Conservation (phyloP, 2,113 vertebrate genomes). For the Callionymus lyra region DNA sequence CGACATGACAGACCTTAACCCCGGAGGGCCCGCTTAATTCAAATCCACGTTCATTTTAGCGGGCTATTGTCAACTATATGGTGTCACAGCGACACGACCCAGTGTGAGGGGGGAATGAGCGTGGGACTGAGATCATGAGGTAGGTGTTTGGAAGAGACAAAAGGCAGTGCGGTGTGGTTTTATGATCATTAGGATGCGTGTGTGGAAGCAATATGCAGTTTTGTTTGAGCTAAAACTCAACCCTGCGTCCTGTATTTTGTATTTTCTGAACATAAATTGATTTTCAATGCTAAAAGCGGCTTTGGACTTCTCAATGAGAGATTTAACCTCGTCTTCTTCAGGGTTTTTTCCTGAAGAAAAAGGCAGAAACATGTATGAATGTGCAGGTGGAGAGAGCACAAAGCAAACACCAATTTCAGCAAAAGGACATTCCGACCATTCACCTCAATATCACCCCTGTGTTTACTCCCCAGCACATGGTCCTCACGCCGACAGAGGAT, state of each 20-base stretch:
- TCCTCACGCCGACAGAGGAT: slow-evolving; percentile 46
- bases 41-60: slow-evolving; percentile 53
- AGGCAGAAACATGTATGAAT: slow-evolving; percentile 16
- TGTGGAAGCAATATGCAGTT: slow-evolving; percentile 27
- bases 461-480: slow-evolving; percentile 48
- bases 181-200: slow-evolving; percentile 48
- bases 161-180: slow-evolving; percentile 29
- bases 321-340: slow-evolving; percentile 44
- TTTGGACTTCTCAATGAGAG: slow-evolving; percentile 44
- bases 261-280: slow-evolving; percentile 10
- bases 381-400: slow-evolving; percentile 1
- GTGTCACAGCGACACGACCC: slow-evolving; percentile 25
- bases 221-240: slow-evolving; percentile 4
- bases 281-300: slow-evolving; percentile 39
- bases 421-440: slow-evolving; percentile 31
- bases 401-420: slow-evolving; percentile 26
- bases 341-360: slow-evolving; percentile 19
- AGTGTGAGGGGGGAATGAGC: slow-evolving; percentile 34
- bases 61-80: slow-evolving; percentile 29
- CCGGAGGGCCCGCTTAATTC: slow-evolving; percentile 59
- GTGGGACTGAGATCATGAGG: slow-evolving; percentile 14
- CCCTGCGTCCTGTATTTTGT: background rate
- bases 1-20: slow-evolving; percentile 61
- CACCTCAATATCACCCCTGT: slow-evolving; percentile 48
- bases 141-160: slow-evolving; percentile 31